Conservation (phyloP, 2,113 vertebrate genomes). For the Caloenas nicobarica region DNA sequence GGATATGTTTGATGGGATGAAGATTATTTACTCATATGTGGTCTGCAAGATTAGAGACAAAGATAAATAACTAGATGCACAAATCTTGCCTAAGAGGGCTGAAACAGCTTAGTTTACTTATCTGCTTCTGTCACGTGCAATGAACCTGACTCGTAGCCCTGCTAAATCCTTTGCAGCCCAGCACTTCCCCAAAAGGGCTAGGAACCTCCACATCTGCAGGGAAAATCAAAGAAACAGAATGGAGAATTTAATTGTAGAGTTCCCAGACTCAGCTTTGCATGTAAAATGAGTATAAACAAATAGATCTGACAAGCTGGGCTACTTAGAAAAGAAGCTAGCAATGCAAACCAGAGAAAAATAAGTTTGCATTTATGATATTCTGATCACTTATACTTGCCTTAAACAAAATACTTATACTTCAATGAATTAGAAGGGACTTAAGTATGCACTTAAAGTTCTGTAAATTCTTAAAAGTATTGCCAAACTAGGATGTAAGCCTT, state of each 20-base stretch:
- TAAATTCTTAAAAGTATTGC: conserved; percentile 19
- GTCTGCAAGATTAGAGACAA: background rate
- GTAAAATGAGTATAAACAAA: conserved; percentile 19
- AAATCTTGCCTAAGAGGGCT: background rate
- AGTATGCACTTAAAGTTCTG: conserved; percentile 14
- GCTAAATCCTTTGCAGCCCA: background rate
- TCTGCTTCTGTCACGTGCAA: background rate
- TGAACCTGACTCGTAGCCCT: background rate
- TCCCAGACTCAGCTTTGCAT: background rate
- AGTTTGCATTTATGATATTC: background rate
- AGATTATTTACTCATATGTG: background rate
- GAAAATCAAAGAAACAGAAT: conserved; percentile 16
- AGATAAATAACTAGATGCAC: background rate
- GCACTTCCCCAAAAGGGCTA: background rate
- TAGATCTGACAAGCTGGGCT: background rate
- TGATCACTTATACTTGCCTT: background rate
- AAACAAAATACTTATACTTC: conserved; percentile 26
- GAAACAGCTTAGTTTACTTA: background rate
- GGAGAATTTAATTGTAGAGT: background rate
- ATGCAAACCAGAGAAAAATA: background rate
- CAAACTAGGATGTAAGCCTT: background rate
- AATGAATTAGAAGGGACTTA: conserved; percentile 9
- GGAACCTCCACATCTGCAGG: background rate
- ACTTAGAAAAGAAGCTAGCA: background rate
- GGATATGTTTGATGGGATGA: background rate